phyloP scores from a whole-genome alignment of 1,140 invertebrate genomes.

The Aleiodes sp. region DNA sequence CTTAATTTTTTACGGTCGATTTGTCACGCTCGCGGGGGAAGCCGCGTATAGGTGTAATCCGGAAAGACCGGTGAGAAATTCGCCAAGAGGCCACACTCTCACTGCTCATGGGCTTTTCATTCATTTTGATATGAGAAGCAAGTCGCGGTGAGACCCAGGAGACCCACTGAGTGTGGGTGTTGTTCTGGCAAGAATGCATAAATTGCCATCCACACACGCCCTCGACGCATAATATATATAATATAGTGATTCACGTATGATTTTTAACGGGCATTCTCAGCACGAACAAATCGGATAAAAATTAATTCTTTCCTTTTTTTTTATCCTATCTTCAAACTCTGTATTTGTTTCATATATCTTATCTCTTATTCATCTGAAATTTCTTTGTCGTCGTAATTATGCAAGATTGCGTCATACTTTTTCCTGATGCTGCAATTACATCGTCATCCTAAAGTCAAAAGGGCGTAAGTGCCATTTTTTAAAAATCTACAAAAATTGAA shows the following conservation, averaged over 20 bases:
- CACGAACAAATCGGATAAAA: background rate
- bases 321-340: background rate
- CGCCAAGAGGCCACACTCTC: background rate
- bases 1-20: slow-evolving; percentile 12
- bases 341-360: too few species aligned
- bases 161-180: slow-evolving; percentile 41
- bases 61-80: slow-evolving; percentile 15
- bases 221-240: slow-evolving; percentile 28
- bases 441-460: too few species aligned
- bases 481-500: too few species aligned
- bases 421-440: too few species aligned
- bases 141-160: background rate
- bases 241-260: slow-evolving; percentile 42
- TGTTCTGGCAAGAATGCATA: slow-evolving; percentile 47
- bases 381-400: too few species aligned
- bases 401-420: too few species aligned
- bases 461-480: too few species aligned
- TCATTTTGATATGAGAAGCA: background rate
- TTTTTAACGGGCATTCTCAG: slow-evolving; percentile 39
- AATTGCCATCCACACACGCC: slow-evolving; percentile 46
- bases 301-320: background rate
- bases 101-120: background rate
- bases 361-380: too few species aligned
- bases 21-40: background rate
- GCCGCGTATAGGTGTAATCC: background rate